Evolutionary conservation across 2,888 invertebrate species (phyloP).

Genomic region (Nematopogon swammerdamellus): DNA sequence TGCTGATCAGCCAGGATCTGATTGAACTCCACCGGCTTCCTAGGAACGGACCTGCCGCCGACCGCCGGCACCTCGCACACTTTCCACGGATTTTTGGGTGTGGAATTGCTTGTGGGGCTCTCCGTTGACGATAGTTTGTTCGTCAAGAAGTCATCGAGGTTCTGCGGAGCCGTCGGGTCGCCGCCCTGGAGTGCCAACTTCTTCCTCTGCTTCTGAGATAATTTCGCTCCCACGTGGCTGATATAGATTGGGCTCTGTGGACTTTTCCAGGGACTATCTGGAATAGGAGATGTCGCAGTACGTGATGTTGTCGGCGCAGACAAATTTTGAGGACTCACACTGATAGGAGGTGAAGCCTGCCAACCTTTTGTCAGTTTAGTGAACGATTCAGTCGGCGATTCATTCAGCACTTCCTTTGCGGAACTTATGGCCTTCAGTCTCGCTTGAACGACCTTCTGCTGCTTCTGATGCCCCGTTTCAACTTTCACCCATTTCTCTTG

Average conservation of each 20-base stretch:
- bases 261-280: conserved; percentile 22
- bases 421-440: conserved; percentile 39
- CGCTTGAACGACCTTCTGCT: conserved; percentile 46
- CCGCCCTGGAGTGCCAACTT: conserved; percentile 50
- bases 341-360: conserved; percentile 18
- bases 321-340: conserved; percentile 8
- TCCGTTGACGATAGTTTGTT: conserved; percentile 21
- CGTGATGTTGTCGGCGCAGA: conserved; percentile 19
- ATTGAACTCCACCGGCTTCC: conserved; percentile 34
- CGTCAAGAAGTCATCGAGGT: conserved; percentile 25
- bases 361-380: conserved; percentile 32
- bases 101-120: conserved; percentile 13
- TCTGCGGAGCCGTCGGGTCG: conserved; percentile 21
- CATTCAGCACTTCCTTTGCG: conserved; percentile 38
- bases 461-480: conserved; percentile 36
- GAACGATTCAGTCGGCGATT: conserved; percentile 31
- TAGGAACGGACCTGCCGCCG: conserved; percentile 33
- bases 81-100: conserved; percentile 50
- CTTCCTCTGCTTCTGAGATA: conserved; percentile 65
- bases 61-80: conserved; percentile 23
- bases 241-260: conserved; percentile 35
- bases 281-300: conserved; percentile 25
- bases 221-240: conserved; percentile 46
- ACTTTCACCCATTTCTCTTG: conserved; percentile 49
- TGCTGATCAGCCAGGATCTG: conserved; percentile 71